Percentiles rank a stretch among this genome's conserved stretches.
Conservation (phyloP, 1,140 invertebrate genomes). For the Drosophila funebris region DNA sequence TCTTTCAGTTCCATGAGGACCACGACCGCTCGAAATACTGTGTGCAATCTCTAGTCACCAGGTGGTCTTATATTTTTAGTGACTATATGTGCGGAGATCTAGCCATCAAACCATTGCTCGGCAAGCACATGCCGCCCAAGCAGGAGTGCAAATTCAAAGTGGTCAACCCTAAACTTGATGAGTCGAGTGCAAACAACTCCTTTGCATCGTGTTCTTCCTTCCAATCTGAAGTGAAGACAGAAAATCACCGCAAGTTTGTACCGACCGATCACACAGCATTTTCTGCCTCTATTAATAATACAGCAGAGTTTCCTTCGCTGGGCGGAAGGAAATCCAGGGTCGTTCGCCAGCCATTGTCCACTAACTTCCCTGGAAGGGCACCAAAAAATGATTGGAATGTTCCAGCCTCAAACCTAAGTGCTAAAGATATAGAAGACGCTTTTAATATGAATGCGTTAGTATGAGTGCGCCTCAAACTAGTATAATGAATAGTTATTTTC, state of each 20-base stretch:
- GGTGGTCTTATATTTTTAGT: constrained; percentile 68
- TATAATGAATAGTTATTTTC: not conserved
- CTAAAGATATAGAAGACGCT: not conserved
- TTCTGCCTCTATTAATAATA: not conserved
- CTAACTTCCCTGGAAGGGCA: not conserved
- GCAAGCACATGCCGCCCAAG: constrained; percentile 53
- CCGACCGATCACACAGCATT: constrained; percentile 28
- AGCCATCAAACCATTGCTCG: constrained; percentile 52
- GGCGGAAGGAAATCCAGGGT: not conserved
- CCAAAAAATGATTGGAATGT: constrained; percentile 10
- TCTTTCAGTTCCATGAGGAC: constrained; percentile 62
- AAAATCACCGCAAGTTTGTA: not conserved
- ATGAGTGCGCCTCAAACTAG: no score
- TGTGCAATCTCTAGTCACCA: constrained; percentile 57
- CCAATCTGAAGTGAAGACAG: not conserved
- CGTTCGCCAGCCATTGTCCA: not conserved
- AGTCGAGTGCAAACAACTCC: not conserved
- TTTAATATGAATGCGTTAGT: no score
- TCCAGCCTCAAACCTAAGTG: not conserved
- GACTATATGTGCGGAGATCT: constrained; percentile 72
- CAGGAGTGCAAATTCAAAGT: constrained; percentile 29
- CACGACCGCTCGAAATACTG: constrained; percentile 68
- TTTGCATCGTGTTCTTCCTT: constrained; percentile 15
- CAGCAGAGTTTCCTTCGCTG: constrained; percentile 31
- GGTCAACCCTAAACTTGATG: not conserved